Base-by-base conservation (phyloP, 2,113 vertebrate species). In the Cariama cristata region DNA sequence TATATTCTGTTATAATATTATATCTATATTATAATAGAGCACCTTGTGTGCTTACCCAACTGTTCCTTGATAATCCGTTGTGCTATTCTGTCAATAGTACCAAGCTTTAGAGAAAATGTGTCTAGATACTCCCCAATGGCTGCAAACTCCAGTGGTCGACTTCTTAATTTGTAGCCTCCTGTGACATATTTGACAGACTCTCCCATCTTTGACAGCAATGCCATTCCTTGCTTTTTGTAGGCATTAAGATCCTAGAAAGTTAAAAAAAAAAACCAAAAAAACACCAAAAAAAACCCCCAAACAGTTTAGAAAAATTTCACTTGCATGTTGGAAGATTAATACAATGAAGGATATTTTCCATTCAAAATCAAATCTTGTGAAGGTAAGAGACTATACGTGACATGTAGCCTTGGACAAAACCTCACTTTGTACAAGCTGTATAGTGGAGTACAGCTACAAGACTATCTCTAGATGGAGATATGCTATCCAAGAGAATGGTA, bases 1-100 rank as follows among this genome's bases (percentile, higher is more conserved):
- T n/a, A 38, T 38, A 38, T 38, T 8, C 8, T 38, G 8, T 38
- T 38, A 38, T 38, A 38, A 38, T 38, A 38, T 38, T 38, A 38
- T n/a, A n/a, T n/a, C n/a, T n/a, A 38, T 38, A 38, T 38, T 62
- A 69, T 2, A 9, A 42, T 3, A 53, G 15, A 93, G 75, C 18
- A 47, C 3, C n/a, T 73, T 42, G 40, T 9, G 11, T 59, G 50
- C 96, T 98, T 97, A 99, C 99, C 99, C 95, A 99, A 93, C 97
- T 99, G 99, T 85, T 99, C 99, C 90, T 99, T 99, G 95, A 99
- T 99, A 97, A 99, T 99, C 83, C 99, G 98, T 95, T 99, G 99
- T 87, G 99, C 99, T 97, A 99, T 99, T 93, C 99, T 99, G 92
- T 99, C 99, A 42, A 99, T 99, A 83, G 99, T 99, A 83, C 99